These are phyloP conservation scores for Pogona vitticeps DNA, from an alignment of 2,113 vertebrate species.

Conservation along the genomic window DNA sequence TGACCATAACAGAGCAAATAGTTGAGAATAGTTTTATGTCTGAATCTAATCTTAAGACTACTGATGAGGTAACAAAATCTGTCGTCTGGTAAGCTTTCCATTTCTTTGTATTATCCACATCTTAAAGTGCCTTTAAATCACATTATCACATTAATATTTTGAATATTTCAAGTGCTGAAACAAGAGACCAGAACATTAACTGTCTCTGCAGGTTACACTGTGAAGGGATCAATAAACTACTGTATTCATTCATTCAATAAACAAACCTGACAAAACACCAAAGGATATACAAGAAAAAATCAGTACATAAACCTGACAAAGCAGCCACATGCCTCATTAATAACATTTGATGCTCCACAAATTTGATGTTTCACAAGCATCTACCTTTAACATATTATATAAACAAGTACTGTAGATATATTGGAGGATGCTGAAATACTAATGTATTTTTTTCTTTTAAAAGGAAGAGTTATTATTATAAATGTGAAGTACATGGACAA, in stretches of 20 bases:
- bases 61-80: background rate
- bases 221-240: constrained; percentile 28
- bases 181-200: constrained; percentile 27
- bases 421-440: too few species aligned
- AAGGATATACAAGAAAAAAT: background rate
- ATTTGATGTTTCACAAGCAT: background rate
- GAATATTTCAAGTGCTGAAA: constrained; percentile 1
- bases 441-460: too few species aligned
- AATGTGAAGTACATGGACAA: too few species aligned
- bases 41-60: constrained; percentile 28
- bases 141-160: constrained; percentile 38
- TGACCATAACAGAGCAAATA: background rate
- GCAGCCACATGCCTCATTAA: constrained; percentile 14
- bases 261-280: constrained; percentile 8
- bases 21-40: constrained; percentile 16
- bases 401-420: too few species aligned
- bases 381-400: too few species aligned
- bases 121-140: constrained; percentile 16
- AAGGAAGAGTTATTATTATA: too few species aligned
- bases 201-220: constrained; percentile 32
- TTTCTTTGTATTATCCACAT: constrained; percentile 15
- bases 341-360: background rate
- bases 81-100: constrained; percentile 10
- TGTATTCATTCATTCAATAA: constrained; percentile 14
- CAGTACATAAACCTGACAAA: background rate